Percentiles rank a stretch among this genome's conserved stretches.
phyloP scores from a whole-genome alignment of 2,113 vertebrate genomes.

The Coptodon rendalli region DNA sequence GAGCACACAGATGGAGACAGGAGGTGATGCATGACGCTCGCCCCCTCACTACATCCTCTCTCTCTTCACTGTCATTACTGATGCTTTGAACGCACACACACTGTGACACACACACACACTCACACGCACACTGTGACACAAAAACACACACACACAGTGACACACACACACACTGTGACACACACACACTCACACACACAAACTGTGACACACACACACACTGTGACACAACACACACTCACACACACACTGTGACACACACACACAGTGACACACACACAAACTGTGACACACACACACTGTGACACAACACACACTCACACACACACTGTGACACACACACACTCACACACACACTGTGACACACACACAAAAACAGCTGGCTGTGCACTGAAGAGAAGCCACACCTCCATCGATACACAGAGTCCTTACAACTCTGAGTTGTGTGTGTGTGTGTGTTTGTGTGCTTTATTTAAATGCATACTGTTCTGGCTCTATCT shows the following conservation, averaged over 20 bases:
- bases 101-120: too few relatives aligned
- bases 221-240: too few relatives aligned
- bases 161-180: background rate
- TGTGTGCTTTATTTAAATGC: background rate
- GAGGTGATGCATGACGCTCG: background rate
- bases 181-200: too few relatives aligned
- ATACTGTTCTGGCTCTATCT: background rate
- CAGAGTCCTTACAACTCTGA: background rate
- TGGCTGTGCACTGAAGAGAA: background rate
- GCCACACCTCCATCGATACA: background rate
- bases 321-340: too few relatives aligned
- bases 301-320: too few relatives aligned
- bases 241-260: too few relatives aligned
- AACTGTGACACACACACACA: too few relatives aligned
- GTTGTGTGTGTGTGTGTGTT: background rate
- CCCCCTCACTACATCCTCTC: background rate
- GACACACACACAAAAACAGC: background rate
- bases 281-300: too few relatives aligned
- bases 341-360: too few relatives aligned
- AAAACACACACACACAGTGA: background rate
- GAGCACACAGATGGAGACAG: background rate
- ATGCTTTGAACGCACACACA: background rate
- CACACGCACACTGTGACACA: background rate
- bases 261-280: too few relatives aligned
- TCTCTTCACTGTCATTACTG: background rate